Base-by-base conservation (phyloP, 2,888 invertebrate genomes). In the Eristalinus aeneus region DNA sequence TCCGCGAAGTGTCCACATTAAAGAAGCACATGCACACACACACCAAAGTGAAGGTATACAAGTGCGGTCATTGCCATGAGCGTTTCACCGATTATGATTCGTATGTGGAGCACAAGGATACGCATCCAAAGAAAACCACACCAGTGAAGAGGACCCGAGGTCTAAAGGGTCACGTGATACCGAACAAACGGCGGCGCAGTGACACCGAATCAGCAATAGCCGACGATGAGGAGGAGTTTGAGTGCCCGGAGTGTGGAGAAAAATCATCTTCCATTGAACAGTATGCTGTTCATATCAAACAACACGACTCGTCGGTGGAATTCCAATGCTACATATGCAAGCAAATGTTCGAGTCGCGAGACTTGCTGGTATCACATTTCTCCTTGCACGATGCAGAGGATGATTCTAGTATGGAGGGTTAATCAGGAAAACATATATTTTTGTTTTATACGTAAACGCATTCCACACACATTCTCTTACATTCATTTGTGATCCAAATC, bases 11-110 rank as follows among this genome's bases (percentile, higher is more conserved):
- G 80, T 92, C 92, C 9, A 92, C 92, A 0, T 88, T 92, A 0
- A 92, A 92, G 77, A 92, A 92, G 69, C 92, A 92, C 54, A 90
- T 91, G 91, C 90, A 91, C 2, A 92, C 92, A 0, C 92, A 92
- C 86, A 89, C 89, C 56, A 90, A 91, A 4, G 91, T 92, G 34
- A 92, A 92, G 46, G 90, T 90, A 89, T 92, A 92, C 77, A 92
- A 92, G 81, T 92, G 92, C 36, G 88, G 89, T 4, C 86, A 89
- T 2, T 92, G 92, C 87, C 89, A 90, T 0, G 87, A 89, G 20
- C 91, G 92, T 71, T 92, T 89, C 54, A 90, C 90, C n/a, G 92
- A 92, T 72, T 92, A 91, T 76, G 87, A 91, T 39, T 89, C 91
- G 16, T 92, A 91, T 67, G 89, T 89, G 22, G 90, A 90, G 10